Base-by-base conservation (phyloP, 2,113 vertebrate species). In the Nymphicus hollandicus region DNA sequence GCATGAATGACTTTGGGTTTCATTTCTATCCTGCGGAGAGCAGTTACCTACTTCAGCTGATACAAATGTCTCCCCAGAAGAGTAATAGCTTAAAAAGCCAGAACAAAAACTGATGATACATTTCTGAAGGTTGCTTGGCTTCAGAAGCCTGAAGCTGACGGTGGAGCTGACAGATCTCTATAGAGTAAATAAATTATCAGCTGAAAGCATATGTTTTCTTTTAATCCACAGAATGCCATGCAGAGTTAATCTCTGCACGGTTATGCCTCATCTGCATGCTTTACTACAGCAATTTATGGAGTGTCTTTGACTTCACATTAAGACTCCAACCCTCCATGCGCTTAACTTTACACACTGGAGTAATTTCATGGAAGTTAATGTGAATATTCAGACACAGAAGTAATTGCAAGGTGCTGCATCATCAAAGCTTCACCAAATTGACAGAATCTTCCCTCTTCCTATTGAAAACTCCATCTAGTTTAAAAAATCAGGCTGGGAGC, bases 1-100 rank as follows among this genome's bases (percentile, higher is more conserved):
- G 94, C 61, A 3, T 47, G 61, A 82, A 10, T 43, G 66, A 52
- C 84, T 91, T 76, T 9, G 35, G 80, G 56, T 5, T 91, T 95
- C 46, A 81, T 86, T 91, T 89, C 93, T 53, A 1, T 8, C 76
- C 96, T 80, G 65, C 22, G 81, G 91, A 93, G 81, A 84, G 84
- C 56, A 91, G 85, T 80, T 80, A 94, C 43, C 69, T 93, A 31
- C 81, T 82, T 90, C 88, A 97, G 89, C 43, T 0, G 6, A 77
- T 69, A 82, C 23, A 78, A 93, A 95, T n/a, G 50, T 58, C 78
- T 94, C 74, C 61, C 41, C 53, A 80, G 46, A 91, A 93, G 89
- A 91, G 29, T 35, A 73, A 71, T 31, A 50, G 31, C 28, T 88
- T 43, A 22, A 5, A 68, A 58, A 89, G 86, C 20, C 2, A 10